Conservation (phyloP, 1,140 invertebrate genomes). For the Solenopsis fugax region DNA sequence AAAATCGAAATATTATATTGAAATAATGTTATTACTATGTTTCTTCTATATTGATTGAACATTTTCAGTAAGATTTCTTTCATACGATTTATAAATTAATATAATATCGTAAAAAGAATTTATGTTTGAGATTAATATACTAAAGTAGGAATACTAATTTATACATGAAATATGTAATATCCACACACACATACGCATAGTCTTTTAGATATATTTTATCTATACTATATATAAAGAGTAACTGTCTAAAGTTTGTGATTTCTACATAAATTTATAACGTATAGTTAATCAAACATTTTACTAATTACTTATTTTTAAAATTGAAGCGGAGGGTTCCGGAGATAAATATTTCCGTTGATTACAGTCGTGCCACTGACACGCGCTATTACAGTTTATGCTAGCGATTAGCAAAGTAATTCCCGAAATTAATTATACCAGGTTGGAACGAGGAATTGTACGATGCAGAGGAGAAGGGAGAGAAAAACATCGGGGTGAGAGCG, state of each 20-base stretch:
- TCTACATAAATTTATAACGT: not conserved
- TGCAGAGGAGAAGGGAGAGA: constrained; percentile 24
- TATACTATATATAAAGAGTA: not conserved
- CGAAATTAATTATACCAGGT: constrained; percentile 70
- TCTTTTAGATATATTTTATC: not conserved
- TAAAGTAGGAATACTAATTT: not conserved
- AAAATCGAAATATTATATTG: not conserved
- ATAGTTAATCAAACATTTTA: constrained; percentile 28
- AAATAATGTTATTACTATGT: not conserved
- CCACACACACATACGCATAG: not conserved
- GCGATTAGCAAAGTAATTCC: constrained; percentile 67
- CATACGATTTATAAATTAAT: not conserved
- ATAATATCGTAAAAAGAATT: not conserved
- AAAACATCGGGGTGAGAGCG: constrained; percentile 19
- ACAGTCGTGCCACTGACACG: constrained; percentile 63
- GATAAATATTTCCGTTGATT: constrained; percentile 66
- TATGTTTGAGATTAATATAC: not conserved
- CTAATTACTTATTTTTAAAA: constrained; percentile 38
- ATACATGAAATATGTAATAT: not conserved
- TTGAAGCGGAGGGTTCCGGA: not conserved
- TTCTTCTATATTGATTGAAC: not conserved
- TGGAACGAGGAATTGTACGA: constrained; percentile 45
- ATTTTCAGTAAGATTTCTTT: not conserved
- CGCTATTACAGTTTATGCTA: constrained; percentile 60
- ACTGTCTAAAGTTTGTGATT: not conserved